Evolutionary conservation across 2,797 vertebrate genomes (phyloP), one percentile per base, ranked within the genome.

Genomic region (Ambastaia sidthimunki): DNA sequence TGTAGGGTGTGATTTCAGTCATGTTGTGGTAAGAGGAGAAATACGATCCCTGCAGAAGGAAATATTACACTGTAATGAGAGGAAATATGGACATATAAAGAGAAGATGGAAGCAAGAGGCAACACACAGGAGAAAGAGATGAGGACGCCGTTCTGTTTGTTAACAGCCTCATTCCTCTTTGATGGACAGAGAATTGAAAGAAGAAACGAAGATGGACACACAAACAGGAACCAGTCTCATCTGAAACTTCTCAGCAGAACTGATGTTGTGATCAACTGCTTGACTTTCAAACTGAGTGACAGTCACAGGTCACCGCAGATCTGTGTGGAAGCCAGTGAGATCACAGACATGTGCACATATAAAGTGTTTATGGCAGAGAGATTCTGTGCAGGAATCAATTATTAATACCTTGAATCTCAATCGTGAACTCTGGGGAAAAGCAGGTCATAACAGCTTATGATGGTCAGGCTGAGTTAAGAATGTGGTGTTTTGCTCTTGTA

Each of bases 121-220:
- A 75, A 37, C 10, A 37, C n/a, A 16, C 15, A 3, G 28, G 28
- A 16, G 23, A 44, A 54, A 25, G 52, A 55, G 50, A 76, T 16
- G 34, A 67, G 7, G 34, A 34, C 23, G 16, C 11, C 19, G 31
- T 52, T 67, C 10, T 66, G 47, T 66, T 66, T 54, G 48, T 67
- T 25, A 25, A 67, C 62, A 76, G 62, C 13, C 55, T 67, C 48
- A 54, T 55, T 76, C 63, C n/a, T 23, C 19, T 66, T 71, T 66
- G 47, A 75, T 75, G 47, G 52, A 37, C 47, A 21, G 31, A 63
- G 62, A 55, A 67, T 55, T 54, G 13, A 16, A 62, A 66, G 48
- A 66, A 52, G 10, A 19, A 75, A 75, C 37, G 7, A 65, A 37
- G n/a, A 66, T 23, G 44, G 31, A 66, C 37, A 55, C 57, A 63